These are phyloP conservation scores for Chrysolina americana DNA, from an alignment of 2,888 invertebrate genomes.

Conservation along the genomic window DNA sequence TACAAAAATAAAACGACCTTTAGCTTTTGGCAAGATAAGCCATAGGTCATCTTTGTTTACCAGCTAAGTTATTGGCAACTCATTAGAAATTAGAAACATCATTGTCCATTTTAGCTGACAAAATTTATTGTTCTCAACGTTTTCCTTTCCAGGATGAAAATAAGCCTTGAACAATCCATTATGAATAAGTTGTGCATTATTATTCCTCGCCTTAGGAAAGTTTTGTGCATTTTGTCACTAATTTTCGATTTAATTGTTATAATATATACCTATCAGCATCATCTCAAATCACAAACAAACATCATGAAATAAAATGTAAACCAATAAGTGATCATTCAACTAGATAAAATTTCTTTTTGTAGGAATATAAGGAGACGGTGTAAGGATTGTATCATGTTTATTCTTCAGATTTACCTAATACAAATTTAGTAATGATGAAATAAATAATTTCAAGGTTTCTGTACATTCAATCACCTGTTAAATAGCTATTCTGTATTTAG, in stretches of 20 bases:
- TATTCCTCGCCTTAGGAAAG: neutral
- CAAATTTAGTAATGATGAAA: neutral
- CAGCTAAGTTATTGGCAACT: slow-evolving; percentile 1
- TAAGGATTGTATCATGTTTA: neutral
- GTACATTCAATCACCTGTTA: neutral
- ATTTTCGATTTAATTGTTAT: too few species aligned
- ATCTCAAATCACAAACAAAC: too few species aligned
- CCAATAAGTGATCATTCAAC: too few species aligned
- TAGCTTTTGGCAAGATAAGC: slow-evolving; percentile 39
- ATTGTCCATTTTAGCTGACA: neutral
- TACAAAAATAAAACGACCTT: slow-evolving; percentile 33
- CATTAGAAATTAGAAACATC: neutral
- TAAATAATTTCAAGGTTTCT: neutral
- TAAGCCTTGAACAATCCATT: neutral
- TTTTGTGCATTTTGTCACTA: too few species aligned
- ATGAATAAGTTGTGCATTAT: neutral
- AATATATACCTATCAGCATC: too few species aligned
- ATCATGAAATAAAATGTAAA: too few species aligned
- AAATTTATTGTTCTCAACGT: neutral
- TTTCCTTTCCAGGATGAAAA: neutral
- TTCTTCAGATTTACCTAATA: neutral
- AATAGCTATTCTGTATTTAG: neutral
- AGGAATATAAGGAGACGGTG: neutral
- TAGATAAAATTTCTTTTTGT: too few species aligned
- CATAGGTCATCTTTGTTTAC: slow-evolving; percentile 25